These are phyloP conservation scores for Phragmatobia fuliginosa DNA, from an alignment of 2,888 invertebrate species.

Conservation along the genomic window DNA sequence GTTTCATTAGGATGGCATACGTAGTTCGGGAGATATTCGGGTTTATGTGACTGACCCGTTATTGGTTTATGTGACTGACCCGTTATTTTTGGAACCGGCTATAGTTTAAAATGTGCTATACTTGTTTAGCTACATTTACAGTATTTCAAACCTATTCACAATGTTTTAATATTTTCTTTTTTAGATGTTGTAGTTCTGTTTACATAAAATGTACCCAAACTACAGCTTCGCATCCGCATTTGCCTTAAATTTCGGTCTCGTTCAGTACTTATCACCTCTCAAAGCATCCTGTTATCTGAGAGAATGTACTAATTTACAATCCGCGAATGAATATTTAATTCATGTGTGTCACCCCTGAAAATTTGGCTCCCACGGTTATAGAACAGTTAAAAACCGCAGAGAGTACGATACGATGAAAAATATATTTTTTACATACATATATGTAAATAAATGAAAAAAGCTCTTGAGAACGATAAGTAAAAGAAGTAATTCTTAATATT, in stretches of 20 bases:
- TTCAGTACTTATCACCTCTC: conserved; percentile 63
- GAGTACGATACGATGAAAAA: conserved; percentile 12
- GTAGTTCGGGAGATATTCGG: no score
- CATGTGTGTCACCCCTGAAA: conserved; percentile 77
- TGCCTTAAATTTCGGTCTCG: conserved; percentile 50
- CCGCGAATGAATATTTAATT: conserved; percentile 82
- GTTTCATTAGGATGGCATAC: no score
- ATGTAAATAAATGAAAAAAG: not conserved
- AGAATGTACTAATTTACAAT: conserved; percentile 79
- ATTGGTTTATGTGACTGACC: no score
- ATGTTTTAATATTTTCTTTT: not conserved
- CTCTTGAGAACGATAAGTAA: not conserved
- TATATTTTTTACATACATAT: not conserved
- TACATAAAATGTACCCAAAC: conserved; percentile 11
- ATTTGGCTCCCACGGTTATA: conserved; percentile 57
- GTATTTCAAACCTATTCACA: no score
- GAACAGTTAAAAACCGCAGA: conserved; percentile 41
- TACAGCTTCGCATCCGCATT: conserved; percentile 17
- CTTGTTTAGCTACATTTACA: not conserved
- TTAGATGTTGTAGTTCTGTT: conserved; percentile 3
- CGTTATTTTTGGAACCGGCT: no score
- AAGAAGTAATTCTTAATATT: not conserved
- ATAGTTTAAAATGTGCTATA: not conserved
- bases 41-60: no score
- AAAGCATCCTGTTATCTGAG: conserved; percentile 65